Conservation (phyloP, 2,113 vertebrate species). For the Andinoacara biseriatus region DNA sequence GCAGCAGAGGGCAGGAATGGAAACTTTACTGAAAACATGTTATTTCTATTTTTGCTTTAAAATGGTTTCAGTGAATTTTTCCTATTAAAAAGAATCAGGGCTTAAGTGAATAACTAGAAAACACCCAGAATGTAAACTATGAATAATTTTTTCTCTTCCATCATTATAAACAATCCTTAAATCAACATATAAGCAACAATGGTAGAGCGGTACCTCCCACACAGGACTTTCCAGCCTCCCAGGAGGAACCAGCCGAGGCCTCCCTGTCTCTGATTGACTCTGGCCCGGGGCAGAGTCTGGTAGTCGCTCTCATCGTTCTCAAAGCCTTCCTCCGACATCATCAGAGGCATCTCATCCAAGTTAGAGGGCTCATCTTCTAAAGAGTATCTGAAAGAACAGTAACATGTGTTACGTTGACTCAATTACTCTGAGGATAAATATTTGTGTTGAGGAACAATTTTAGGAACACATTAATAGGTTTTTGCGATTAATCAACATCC, state of each 20-base stretch:
- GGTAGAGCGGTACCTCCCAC: slow-evolving; percentile 82
- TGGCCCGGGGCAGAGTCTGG: slow-evolving; percentile 92
- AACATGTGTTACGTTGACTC: neutral
- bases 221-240: slow-evolving; percentile 94
- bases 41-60: neutral
- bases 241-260: slow-evolving; percentile 92
- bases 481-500: neutral
- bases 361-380: slow-evolving; percentile 92
- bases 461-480: neutral
- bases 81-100: neutral
- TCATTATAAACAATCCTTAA: neutral
- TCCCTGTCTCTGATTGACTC: slow-evolving; percentile 80
- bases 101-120: neutral
- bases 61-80: neutral
- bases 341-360: slow-evolving; percentile 97
- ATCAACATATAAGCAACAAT: neutral
- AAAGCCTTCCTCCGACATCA: slow-evolving; percentile 99
- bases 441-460: neutral
- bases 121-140: neutral
- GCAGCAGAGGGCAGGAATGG: neutral
- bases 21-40: neutral
- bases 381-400: slow-evolving; percentile 83
- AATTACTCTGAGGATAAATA: neutral
- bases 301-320: slow-evolving; percentile 97
- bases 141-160: neutral